A percentile compares a stretch with the other conserved stretches of the same genome.
Evolutionary conservation across 2,113 vertebrate species (phyloP).

Genomic region (Microtus montanus): DNA sequence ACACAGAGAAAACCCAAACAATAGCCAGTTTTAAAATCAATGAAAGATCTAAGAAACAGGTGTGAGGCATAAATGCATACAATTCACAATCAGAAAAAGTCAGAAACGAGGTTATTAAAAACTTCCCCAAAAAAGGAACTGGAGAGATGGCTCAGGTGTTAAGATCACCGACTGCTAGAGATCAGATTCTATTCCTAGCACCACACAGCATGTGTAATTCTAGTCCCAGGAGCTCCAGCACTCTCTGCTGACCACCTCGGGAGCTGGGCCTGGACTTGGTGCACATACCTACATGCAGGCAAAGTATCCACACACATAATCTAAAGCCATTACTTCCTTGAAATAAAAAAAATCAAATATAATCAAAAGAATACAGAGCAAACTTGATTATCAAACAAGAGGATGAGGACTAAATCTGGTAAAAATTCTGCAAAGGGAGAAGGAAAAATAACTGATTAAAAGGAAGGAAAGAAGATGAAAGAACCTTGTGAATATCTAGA

Average conservation of each 20-base stretch:
- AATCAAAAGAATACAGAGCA: not conserved
- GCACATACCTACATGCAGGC: not conserved
- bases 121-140: not conserved
- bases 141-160: not conserved
- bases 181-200: not conserved
- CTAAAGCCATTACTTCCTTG: not conserved
- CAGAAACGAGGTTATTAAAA: not conserved
- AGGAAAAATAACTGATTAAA: not conserved
- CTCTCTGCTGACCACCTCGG: not conserved
- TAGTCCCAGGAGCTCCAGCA: not conserved
- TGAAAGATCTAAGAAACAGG: not conserved
- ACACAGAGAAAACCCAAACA: not conserved
- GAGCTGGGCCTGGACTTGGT: too few species aligned
- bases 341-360: conserved; percentile 32
- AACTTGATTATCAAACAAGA: not conserved
- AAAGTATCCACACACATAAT: too few species aligned
- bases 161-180: not conserved
- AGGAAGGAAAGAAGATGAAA: not conserved
- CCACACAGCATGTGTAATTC: not conserved
- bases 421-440: not conserved
- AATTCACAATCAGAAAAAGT: not conserved
- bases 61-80: not conserved
- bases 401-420: not conserved
- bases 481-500: not conserved
- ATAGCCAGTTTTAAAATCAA: conserved; percentile 19